These are phyloP conservation scores for Aleiodes testaceus DNA, from an alignment of 2,888 invertebrate species.

Conservation along the genomic window DNA sequence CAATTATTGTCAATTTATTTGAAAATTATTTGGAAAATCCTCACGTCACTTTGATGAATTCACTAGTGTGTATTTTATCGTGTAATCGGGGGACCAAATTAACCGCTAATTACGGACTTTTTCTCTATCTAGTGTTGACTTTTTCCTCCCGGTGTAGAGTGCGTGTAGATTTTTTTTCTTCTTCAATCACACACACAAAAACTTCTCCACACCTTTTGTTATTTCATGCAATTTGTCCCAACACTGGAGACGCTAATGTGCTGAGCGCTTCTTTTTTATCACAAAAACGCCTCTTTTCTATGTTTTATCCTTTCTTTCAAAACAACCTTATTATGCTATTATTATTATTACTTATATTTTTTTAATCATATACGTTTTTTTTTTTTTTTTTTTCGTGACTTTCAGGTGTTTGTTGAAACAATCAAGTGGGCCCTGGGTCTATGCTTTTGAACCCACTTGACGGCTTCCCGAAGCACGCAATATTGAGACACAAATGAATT, in stretches of 20 bases:
- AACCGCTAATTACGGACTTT: no score
- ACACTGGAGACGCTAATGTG: neutral
- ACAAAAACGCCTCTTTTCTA: neutral
- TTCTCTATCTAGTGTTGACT: no score
- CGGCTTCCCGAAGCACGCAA: constrained; percentile 54
- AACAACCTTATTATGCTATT: neutral
- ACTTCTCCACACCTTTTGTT: no score
- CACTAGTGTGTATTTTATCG: neutral
- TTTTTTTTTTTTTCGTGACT: neutral
- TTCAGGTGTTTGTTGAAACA: constrained; percentile 20
- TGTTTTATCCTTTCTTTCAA: neutral
- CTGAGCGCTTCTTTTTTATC: neutral
- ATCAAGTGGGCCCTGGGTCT: constrained; percentile 59
- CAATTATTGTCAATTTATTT: neutral
- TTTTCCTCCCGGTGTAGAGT: no score
- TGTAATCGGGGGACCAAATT: no score
- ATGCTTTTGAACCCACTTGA: constrained; percentile 61
- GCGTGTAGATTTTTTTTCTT: no score
- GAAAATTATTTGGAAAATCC: neutral
- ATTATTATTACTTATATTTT: neutral
- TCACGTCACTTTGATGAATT: neutral
- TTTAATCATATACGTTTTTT: neutral
- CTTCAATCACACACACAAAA: no score
- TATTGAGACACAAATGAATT: no score
- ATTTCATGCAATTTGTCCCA: no score